Conservation (phyloP, 2,113 vertebrate genomes). For the Pimephales promelas region DNA sequence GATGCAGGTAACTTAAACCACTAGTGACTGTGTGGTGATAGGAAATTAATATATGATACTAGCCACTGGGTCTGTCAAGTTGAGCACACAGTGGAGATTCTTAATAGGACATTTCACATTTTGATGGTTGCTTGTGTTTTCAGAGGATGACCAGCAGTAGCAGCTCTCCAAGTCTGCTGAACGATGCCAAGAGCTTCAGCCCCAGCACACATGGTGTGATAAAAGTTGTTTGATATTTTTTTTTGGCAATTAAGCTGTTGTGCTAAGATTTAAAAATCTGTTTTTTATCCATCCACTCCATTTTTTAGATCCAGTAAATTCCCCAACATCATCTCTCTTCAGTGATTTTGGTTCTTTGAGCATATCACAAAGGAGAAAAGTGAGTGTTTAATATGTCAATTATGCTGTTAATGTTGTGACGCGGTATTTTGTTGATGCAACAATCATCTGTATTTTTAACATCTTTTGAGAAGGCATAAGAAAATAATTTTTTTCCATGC, state of each 20-base stretch:
- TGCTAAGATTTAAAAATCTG: neutral
- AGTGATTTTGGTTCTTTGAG: conserved; percentile 97
- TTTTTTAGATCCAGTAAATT: conserved; percentile 88
- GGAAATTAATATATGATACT: neutral
- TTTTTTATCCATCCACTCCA: conserved; percentile 25
- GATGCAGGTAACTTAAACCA: conserved; percentile 87
- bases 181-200: conserved; percentile 93
- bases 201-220: conserved; percentile 90
- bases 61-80: neutral
- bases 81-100: neutral
- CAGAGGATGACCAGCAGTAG: conserved; percentile 98
- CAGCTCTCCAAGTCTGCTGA: conserved; percentile 96
- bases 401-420: neutral
- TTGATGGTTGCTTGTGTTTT: conserved; percentile 11
- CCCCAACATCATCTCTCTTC: conserved; percentile 92
- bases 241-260: neutral
- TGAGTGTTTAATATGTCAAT: conserved; percentile 65
- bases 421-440: neutral
- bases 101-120: neutral
- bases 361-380: conserved; percentile 97
- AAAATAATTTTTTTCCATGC: too few relatives aligned
- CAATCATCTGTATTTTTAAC: neutral
- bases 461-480: neutral
- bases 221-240: neutral
- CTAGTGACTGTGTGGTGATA: neutral